Conservation (phyloP, 2,888 invertebrate genomes). For the Periphyllus acericola region DNA sequence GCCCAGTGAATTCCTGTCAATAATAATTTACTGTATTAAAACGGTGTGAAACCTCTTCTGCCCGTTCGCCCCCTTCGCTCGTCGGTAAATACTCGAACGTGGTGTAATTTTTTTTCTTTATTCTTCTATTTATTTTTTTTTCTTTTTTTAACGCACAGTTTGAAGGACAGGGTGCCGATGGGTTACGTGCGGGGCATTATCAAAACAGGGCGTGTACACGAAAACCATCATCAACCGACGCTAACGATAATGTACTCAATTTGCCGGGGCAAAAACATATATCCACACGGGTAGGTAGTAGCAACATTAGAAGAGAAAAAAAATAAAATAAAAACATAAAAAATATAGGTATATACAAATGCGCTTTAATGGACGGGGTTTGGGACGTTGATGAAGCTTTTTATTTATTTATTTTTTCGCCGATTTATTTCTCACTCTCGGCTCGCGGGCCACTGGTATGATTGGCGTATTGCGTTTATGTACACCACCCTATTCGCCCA, state of each 20-base stretch:
- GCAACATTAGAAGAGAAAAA: neutral
- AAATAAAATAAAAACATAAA: neutral
- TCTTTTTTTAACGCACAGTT: constrained; percentile 7
- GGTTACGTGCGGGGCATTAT: constrained; percentile 20
- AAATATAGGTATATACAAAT: constrained; percentile 41
- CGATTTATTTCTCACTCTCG: neutral
- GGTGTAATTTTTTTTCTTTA: neutral
- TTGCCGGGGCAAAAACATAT: constrained; percentile 33
- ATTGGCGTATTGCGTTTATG: constrained; percentile 20
- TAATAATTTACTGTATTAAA: constrained; percentile 32
- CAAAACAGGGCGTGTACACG: constrained; percentile 42
- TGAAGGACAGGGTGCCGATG: constrained; percentile 7
- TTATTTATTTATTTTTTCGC: constrained; percentile 17
- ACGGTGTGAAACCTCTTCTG: neutral
- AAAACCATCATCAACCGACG: constrained; percentile 45
- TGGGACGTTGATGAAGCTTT: constrained; percentile 43
- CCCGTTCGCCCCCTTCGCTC: neutral
- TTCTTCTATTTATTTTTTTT: too few relatives aligned
- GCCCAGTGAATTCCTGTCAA: constrained; percentile 3
- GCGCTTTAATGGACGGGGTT: constrained; percentile 41
- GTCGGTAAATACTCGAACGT: constrained; percentile 22
- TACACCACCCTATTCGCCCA: neutral
- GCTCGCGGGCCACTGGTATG: neutral
- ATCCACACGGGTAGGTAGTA: neutral
- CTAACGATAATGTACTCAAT: constrained; percentile 59